Base-by-base conservation (phyloP, 2,888 invertebrate genomes). In the Mythimna ferrago region DNA sequence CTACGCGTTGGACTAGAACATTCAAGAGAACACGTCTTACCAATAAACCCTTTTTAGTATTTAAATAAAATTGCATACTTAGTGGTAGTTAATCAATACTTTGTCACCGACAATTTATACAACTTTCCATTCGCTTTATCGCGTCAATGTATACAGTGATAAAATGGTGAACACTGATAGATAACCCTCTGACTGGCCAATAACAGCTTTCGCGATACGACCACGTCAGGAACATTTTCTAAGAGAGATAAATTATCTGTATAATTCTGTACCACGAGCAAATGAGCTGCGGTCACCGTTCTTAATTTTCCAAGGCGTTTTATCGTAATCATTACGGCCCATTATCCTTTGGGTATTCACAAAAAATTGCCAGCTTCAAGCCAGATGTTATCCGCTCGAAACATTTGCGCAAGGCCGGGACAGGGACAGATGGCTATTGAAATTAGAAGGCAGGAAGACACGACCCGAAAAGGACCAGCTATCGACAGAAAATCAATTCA, bases 81-180 rank as follows among this genome's bases (percentile, higher is more conserved):
- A 19, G 2, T 66, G 6, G 21, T 19, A 58, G 21, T 44, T 62
- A 71, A 74, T 84, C 35, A 58, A 61, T 69, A 68, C 62, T 68
- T 72, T 65, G 64, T 73, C 65, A 69, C 71, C 58, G 41, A 66
- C 64, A 21, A 66, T 77, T 73, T 72, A 76, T 63, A 78, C 44
- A 82, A 82, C 73, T 87, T 83, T 83, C 78, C 86, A 82, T 83
- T 79, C 66, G 67, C 32, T 51, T 83, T 87, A 86, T 85, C 86
- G 58, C 53, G 26, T 54, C 66, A 78, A 56, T 71, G 69, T 77
- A 74, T 72, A 75, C 61, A 62, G 71, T 76, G 87, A 87, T 85
- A 87, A 80, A 72, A 74, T 71, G 66, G 73, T 66, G 75, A 80
- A 83, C 71, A 56, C 69, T 77, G 86, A 86, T 87, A 87, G 86